Percentiles rank a stretch among this genome's conserved stretches.
Conservation (phyloP, 2,888 invertebrate genomes). For the Dynastes maya region DNA sequence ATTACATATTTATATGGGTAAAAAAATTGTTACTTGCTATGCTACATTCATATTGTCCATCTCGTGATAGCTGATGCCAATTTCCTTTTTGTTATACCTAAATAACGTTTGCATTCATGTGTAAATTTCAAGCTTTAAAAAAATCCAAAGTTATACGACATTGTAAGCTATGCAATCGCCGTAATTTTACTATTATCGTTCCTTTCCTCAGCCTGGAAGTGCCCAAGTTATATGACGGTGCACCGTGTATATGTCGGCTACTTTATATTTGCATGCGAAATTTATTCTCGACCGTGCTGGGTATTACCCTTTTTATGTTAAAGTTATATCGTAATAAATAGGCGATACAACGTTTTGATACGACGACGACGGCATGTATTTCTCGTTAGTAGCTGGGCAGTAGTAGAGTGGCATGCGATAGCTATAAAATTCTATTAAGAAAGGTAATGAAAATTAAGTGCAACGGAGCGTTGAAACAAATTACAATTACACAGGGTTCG, state of each 20-base stretch:
- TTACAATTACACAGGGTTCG: not conserved
- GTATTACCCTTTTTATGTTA: slow-evolving; percentile 23
- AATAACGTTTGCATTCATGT: too few species aligned
- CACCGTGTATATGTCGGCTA: not conserved
- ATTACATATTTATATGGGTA: too few species aligned
- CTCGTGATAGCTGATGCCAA: too few species aligned
- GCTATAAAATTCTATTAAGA: slow-evolving; percentile 1
- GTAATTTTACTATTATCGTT: too few species aligned
- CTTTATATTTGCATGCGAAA: slow-evolving; percentile 17
- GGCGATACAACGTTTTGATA: not conserved
- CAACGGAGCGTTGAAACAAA: not conserved
- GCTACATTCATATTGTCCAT: too few species aligned
- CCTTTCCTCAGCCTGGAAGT: too few species aligned
- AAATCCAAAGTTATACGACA: too few species aligned
- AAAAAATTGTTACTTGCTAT: too few species aligned
- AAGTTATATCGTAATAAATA: slow-evolving; percentile 15
- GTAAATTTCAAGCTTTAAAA: too few species aligned
- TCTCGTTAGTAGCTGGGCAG: too few species aligned
- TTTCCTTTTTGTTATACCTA: too few species aligned
- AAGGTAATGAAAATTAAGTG: slow-evolving; percentile 2
- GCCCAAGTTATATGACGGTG: not conserved
- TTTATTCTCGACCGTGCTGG: slow-evolving; percentile 14
- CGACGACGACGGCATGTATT: not conserved
- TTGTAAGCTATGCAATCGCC: too few species aligned
- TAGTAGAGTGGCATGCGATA: not conserved